These are phyloP conservation scores for Cerastis leucographa DNA, from an alignment of 2,888 invertebrate species.

Conservation along the genomic window DNA sequence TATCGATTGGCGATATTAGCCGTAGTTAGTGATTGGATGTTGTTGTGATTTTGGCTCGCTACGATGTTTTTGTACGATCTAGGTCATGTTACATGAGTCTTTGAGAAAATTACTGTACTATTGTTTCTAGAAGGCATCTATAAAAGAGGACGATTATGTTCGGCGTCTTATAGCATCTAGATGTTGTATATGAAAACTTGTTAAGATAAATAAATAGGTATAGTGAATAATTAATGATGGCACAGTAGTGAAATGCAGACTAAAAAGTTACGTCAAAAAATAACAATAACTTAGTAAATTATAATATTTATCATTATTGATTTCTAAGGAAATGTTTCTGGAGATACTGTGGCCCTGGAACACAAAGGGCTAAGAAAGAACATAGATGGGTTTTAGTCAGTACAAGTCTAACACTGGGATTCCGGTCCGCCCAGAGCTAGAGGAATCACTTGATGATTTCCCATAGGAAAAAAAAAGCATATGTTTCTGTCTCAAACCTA, in stretches of 20 bases:
- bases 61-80: conserved; percentile 44
- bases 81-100: conserved; percentile 32
- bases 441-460: too few species aligned
- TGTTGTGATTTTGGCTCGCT: conserved; percentile 48
- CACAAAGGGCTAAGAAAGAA: too few species aligned
- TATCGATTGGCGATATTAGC: conserved; percentile 55
- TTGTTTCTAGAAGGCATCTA: conserved; percentile 1
- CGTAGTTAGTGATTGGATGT: conserved; percentile 49
- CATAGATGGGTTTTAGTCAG: too few species aligned
- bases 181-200: neutral
- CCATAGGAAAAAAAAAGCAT: too few species aligned
- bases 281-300: neutral
- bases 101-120: conserved; percentile 10
- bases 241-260: neutral
- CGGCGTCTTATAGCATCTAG: neutral
- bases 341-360: too few species aligned
- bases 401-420: too few species aligned
- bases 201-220: neutral
- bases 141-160: conserved; percentile 5
- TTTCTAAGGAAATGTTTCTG: too few species aligned
- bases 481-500: too few species aligned
- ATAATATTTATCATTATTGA: neutral
- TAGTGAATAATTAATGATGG: neutral
- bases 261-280: too few species aligned
- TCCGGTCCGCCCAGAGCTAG: too few species aligned